A percentile compares a stretch with the other conserved stretches of the same genome.
Evolutionary conservation across 2,888 invertebrate species (phyloP).

Genomic region (Eilema griseolum): DNA sequence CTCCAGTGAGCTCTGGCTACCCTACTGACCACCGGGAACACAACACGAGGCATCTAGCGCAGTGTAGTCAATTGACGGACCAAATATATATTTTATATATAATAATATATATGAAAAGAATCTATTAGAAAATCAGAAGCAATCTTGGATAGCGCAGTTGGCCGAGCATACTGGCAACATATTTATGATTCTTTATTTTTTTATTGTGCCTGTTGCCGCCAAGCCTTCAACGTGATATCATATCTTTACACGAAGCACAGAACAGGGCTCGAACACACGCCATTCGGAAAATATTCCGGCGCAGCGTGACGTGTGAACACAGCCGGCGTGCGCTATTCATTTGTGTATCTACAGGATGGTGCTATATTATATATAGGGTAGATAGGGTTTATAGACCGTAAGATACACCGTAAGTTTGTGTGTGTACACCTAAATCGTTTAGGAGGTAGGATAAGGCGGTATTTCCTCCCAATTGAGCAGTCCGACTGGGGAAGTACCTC

Average conservation of each 20-base stretch:
- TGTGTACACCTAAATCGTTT: no score
- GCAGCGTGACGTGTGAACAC: constrained; percentile 70
- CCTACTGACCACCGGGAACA: no score
- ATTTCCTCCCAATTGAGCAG: no score
- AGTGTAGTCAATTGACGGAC: no score
- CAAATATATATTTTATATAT: no score
- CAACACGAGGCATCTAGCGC: no score
- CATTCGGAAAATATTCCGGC: constrained; percentile 40
- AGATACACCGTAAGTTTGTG: no score
- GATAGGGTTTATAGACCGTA: no score
- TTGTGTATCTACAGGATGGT: constrained; percentile 66
- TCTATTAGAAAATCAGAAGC: neutral
- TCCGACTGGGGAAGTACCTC: no score
- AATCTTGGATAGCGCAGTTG: neutral
- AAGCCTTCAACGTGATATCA: constrained; percentile 1
- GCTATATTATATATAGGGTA: neutral
- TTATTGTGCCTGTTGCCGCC: neutral
- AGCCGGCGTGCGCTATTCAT: constrained; percentile 74
- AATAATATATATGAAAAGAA: no score
- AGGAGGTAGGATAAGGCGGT: no score
- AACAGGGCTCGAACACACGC: constrained; percentile 10
- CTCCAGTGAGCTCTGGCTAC: no score
- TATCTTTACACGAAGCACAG: neutral
- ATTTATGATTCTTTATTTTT: neutral
- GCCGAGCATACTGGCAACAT: neutral